A percentile compares a stretch with the other conserved stretches of the same genome.
These are phyloP conservation scores for Betta splendens DNA, from an alignment of 2,797 vertebrate species.

Conservation along the genomic window DNA sequence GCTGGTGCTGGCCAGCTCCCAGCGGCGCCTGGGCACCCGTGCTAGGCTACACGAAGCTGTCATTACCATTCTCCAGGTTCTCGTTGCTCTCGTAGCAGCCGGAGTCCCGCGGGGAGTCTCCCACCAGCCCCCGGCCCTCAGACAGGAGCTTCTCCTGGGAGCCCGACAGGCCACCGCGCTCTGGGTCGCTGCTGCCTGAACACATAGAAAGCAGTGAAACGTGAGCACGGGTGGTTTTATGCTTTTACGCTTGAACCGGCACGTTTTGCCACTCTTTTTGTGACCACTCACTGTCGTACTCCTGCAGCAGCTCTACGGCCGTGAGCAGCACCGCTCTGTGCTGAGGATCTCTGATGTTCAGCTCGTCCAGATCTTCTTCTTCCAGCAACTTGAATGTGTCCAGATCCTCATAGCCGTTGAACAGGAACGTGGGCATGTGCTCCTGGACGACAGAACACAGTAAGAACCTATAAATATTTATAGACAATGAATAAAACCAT, in stretches of 20 bases:
- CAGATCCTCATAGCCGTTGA: constrained; percentile 98
- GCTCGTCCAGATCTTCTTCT: constrained; percentile 96
- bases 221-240: neutral
- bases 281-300: constrained; percentile 93
- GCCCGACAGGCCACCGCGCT: constrained; percentile 85
- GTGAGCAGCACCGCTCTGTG: constrained; percentile 95
- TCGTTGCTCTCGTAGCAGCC: constrained; percentile 99
- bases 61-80: constrained; percentile 97
- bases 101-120: constrained; percentile 94
- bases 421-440: constrained; percentile 98
- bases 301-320: constrained; percentile 95
- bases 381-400: constrained; percentile 98
- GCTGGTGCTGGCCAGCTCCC: constrained; percentile 17
- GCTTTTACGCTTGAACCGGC: too few species aligned
- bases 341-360: constrained; percentile 94
- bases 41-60: constrained; percentile 57
- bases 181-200: constrained; percentile 93
- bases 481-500: too few species aligned
- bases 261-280: too few species aligned
- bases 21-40: constrained; percentile 21
- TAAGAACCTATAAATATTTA: too few species aligned
- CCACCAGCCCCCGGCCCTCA: constrained; percentile 85
- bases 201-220: constrained; percentile 1
- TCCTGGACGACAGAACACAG: constrained; percentile 79
- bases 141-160: constrained; percentile 96